These are phyloP conservation scores for Nixonia krombeini DNA, from an alignment of 1,140 invertebrate genomes.

Conservation along the genomic window DNA sequence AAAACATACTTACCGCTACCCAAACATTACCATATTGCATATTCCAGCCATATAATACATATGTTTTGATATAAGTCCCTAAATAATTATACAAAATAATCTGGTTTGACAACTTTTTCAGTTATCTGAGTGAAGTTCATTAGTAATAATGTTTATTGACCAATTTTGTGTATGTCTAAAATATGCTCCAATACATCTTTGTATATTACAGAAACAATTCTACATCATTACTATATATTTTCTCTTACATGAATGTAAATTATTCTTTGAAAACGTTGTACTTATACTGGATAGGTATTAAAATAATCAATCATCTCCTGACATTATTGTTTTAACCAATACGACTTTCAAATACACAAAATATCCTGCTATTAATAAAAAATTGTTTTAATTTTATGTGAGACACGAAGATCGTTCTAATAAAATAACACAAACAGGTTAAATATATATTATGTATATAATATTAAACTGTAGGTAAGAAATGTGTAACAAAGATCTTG, in stretches of 20 bases:
- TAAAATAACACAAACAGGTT: neutral
- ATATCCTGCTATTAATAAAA: too few species aligned
- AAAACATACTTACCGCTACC: too few species aligned
- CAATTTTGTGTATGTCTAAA: neutral
- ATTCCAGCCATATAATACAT: too few species aligned
- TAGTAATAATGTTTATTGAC: neutral
- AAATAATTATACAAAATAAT: too few species aligned
- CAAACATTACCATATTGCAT: too few species aligned
- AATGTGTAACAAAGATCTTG: neutral
- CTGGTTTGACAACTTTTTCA: too few species aligned
- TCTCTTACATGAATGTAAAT: neutral
- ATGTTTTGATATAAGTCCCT: too few species aligned
- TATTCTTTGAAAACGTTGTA: too few species aligned
- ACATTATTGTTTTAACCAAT: neutral
- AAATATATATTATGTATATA: neutral
- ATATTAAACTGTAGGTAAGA: neutral
- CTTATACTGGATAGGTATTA: too few species aligned
- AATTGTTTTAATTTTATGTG: too few species aligned
- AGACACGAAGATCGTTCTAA: too few species aligned
- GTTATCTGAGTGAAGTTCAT: too few species aligned
- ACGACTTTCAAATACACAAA: neutral
- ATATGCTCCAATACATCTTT: neutral
- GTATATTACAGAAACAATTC: neutral
- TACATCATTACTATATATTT: neutral
- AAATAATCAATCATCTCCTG: neutral